Evolutionary conservation across 2,888 invertebrate genomes (phyloP).

Genomic region (Aporophyla lueneburgensis): DNA sequence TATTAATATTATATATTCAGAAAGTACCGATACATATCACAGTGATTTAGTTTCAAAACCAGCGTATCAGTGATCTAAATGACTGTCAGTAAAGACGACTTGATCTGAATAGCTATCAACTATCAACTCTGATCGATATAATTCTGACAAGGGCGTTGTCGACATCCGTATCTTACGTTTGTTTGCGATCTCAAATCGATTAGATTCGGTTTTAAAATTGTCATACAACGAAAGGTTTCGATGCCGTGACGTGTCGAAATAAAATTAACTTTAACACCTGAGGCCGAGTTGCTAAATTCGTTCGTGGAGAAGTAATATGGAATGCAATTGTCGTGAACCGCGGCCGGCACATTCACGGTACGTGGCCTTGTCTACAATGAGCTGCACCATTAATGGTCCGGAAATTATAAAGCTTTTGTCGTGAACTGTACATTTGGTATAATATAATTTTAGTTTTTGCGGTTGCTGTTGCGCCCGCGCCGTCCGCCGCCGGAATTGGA

Average conservation of each 20-base stretch:
- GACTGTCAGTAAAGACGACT: slow-evolving; percentile 60
- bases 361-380: slow-evolving; percentile 83
- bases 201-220: slow-evolving; percentile 87
- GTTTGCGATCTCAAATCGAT: slow-evolving; percentile 84
- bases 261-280: slow-evolving; percentile 79
- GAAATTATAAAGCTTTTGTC: slow-evolving; percentile 85
- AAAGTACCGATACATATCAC: slow-evolving; percentile 52
- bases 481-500: slow-evolving; percentile 72
- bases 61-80: slow-evolving; percentile 66
- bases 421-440: slow-evolving; percentile 74
- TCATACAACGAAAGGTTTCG: slow-evolving; percentile 77
- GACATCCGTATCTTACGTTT: slow-evolving; percentile 83
- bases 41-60: slow-evolving; percentile 64
- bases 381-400: slow-evolving; percentile 84
- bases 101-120: slow-evolving; percentile 66
- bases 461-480: slow-evolving; percentile 56
- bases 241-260: slow-evolving; percentile 72
- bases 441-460: slow-evolving; percentile 73
- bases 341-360: slow-evolving; percentile 79
- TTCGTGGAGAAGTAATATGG: slow-evolving; percentile 79
- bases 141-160: slow-evolving; percentile 85
- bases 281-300: slow-evolving; percentile 80
- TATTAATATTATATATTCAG: slow-evolving; percentile 46
- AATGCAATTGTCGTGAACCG: slow-evolving; percentile 86
- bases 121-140: slow-evolving; percentile 71